phyloP scores from a whole-genome alignment of 2,113 vertebrate species.

The Pitta sordida region DNA sequence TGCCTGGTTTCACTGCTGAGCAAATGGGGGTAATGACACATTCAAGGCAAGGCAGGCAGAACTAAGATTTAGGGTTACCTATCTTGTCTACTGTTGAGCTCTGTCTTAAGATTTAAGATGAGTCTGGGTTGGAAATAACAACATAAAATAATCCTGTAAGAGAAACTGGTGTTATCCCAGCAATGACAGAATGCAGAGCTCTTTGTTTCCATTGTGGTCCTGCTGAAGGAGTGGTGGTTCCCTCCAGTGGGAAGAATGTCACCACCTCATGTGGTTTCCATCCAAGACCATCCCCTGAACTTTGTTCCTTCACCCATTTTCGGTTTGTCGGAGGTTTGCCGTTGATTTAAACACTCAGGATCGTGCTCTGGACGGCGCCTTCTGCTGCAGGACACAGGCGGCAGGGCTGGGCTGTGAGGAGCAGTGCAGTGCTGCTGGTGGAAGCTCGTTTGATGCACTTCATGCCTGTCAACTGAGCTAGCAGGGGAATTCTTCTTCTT shows the following conservation, averaged over 20 bases:
- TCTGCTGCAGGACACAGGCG: background rate
- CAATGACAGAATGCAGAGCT: background rate
- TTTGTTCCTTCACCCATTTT: background rate
- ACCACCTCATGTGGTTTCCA: background rate
- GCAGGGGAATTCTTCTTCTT: background rate
- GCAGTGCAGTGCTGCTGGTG: background rate
- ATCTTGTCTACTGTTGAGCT: background rate
- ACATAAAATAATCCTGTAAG: background rate
- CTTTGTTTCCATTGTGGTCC: rapidly evolving
- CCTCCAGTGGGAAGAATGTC: background rate
- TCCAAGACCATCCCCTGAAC: background rate
- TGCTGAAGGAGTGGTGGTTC: background rate
- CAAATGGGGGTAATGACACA: background rate
- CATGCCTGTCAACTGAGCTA: background rate
- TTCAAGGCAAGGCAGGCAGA: background rate
- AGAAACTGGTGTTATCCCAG: background rate
- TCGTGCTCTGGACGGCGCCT: rapidly evolving
- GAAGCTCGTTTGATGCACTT: background rate
- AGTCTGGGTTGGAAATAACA: background rate
- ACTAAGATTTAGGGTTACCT: background rate
- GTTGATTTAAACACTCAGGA: rapidly evolving
- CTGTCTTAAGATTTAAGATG: background rate
- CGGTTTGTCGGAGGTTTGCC: background rate
- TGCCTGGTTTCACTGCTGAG: background rate
- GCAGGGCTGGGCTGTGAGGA: background rate